phyloP scores from a whole-genome alignment of 2,113 vertebrate genomes.

The Climacteris rufus region DNA sequence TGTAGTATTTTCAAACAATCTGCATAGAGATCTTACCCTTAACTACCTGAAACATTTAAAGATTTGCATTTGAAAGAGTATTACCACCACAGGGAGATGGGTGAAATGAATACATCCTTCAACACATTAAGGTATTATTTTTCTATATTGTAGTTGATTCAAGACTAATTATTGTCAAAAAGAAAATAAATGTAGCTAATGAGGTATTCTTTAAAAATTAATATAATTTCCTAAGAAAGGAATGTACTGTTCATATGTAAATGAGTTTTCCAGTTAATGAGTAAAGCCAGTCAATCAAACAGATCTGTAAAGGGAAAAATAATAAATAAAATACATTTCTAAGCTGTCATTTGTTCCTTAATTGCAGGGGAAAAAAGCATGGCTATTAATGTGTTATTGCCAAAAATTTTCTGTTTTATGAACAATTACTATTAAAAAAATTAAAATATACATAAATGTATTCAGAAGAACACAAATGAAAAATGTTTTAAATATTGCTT shows the following conservation, averaged over 20 bases:
- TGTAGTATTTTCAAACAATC: not conserved
- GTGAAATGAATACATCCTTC: not conserved
- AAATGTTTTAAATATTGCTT: not conserved
- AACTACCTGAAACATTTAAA: not conserved
- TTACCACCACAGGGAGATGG: not conserved
- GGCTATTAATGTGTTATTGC: not conserved
- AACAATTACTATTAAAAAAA: not conserved
- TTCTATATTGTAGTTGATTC: conserved; percentile 21
- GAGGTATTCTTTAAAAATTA: conserved; percentile 45
- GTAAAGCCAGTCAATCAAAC: conserved; percentile 27
- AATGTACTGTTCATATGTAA: conserved; percentile 32
- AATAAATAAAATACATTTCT: not conserved
- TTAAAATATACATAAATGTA: not conserved
- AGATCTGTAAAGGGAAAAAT: not conserved
- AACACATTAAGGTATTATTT: conserved; percentile 26
- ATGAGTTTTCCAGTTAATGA: not conserved
- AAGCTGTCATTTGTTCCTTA: not conserved
- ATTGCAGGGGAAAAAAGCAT: not conserved
- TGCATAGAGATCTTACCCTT: not conserved
- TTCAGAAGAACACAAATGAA: not conserved
- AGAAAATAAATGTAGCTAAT: not conserved
- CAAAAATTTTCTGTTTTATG: not conserved
- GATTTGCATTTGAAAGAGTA: conserved; percentile 15
- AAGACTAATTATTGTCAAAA: conserved; percentile 9
- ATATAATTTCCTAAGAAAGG: conserved; percentile 6